phyloP scores from a whole-genome alignment of 2,797 vertebrate genomes.

The Pempheris klunzingeri region DNA sequence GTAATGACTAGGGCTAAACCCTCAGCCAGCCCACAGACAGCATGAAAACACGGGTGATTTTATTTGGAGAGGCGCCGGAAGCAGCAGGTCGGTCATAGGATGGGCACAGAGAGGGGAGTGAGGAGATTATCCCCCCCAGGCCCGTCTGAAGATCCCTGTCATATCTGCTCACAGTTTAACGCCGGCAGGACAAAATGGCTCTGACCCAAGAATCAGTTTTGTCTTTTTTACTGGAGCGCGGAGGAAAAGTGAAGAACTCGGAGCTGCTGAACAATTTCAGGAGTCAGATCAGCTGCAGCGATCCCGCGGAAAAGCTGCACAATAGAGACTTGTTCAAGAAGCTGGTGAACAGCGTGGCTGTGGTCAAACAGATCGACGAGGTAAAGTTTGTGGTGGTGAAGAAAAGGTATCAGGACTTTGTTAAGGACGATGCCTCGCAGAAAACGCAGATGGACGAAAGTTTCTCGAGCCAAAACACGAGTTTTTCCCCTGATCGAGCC shows the following conservation, averaged over 20 bases:
- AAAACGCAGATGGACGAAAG: slow-evolving; percentile 54
- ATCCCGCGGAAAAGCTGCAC: slow-evolving; percentile 83
- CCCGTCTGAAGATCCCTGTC: background rate
- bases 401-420: slow-evolving; percentile 82
- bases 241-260: slow-evolving; percentile 88
- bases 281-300: slow-evolving; percentile 83
- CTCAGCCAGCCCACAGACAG: background rate
- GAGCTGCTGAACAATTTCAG: slow-evolving; percentile 89
- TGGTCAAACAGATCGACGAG: slow-evolving; percentile 88
- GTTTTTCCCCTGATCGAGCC: slow-evolving; percentile 35
- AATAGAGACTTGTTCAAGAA: slow-evolving; percentile 90
- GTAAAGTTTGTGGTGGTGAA: slow-evolving; percentile 89
- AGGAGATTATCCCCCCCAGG: slow-evolving; percentile 14
- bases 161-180: background rate
- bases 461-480: slow-evolving; percentile 25
- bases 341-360: slow-evolving; percentile 91
- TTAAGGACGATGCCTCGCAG: slow-evolving; percentile 41
- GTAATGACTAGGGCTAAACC: background rate
- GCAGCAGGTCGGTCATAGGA: slow-evolving; percentile 80
- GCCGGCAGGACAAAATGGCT: slow-evolving; percentile 66
- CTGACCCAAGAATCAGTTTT: slow-evolving; percentile 87
- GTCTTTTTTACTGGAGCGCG: slow-evolving; percentile 88
- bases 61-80: slow-evolving; percentile 78
- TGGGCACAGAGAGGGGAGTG: slow-evolving; percentile 29
- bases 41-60: slow-evolving; percentile 5